Base-by-base conservation (phyloP, 1,140 invertebrate species). In the Hypothenemus hampei region DNA sequence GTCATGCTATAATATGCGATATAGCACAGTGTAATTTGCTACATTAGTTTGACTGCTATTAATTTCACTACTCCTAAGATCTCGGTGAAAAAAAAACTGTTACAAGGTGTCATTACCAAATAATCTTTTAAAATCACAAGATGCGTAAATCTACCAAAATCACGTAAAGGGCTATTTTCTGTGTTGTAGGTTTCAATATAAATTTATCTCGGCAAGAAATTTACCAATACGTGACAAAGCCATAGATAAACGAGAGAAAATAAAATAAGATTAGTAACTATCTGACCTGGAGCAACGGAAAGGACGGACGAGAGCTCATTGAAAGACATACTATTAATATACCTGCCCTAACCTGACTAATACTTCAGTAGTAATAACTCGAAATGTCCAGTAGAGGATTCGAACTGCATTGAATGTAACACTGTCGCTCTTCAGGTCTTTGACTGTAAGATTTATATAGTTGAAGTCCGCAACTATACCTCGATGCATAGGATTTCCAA, bases 301-400 rank as follows among this genome's bases (percentile, higher is more conserved):
- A 4, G 41, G 8, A 15, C 21, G 41, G 41, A 7, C 45, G 8
- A 33, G 8, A 35, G 4, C 35, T 24, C 47, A 49, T 49, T 49
- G 31, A 49, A 22, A 20, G 26, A n/a, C n/a, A 47, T 18, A 22
- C 15, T 36, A 49, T 49, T 49, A 49, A 49, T 20, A 49, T 49
- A 49, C 47, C 47, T 49, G 47, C 18, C 20, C 11, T 19, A 35
- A 48, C 45, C 45, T 48, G 45, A 48, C 26, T 48, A 16, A 4
- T 37, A 3, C 11, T 3, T 11, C 16, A 7, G 11, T n/a, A 1
- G 16, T 37, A 1, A 31, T 11, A 11, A 1, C 3, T 31, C 3
- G 1, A 31, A 31, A 1, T 1, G 13, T 11, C 13, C 1, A 43
- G 15, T 6, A 1, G 1, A 43, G 40, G 3, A 11, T 15, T 1